These are phyloP conservation scores for Ochlodes sylvanus DNA, from an alignment of 2,888 invertebrate species.

Conservation along the genomic window DNA sequence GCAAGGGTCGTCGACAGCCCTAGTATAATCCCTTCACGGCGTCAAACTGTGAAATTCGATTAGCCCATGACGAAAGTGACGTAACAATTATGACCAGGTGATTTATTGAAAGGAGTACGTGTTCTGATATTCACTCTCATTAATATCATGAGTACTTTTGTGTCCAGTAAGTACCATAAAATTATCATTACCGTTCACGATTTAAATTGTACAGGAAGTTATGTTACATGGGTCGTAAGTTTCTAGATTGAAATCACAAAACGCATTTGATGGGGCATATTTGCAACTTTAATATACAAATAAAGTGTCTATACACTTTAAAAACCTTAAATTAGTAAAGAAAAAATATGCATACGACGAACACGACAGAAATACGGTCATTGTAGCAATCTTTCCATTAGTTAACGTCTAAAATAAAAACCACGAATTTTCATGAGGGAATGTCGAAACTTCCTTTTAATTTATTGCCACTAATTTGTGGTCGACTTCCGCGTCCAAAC, in stretches of 20 bases:
- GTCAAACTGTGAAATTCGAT: slow-evolving; percentile 66
- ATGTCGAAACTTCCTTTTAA: slow-evolving; percentile 57
- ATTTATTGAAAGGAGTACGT: slow-evolving; percentile 32
- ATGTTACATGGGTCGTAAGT: neutral
- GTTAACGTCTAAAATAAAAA: slow-evolving; percentile 20
- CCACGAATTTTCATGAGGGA: slow-evolving; percentile 42
- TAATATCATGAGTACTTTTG: slow-evolving; percentile 14
- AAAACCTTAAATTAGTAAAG: neutral
- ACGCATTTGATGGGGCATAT: neutral
- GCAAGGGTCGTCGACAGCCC: slow-evolving; percentile 12
- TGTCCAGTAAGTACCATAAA: slow-evolving; percentile 11
- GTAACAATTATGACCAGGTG: slow-evolving; percentile 46
- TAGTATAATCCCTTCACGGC: slow-evolving; percentile 53
- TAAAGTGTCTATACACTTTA: no score
- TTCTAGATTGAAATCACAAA: neutral
- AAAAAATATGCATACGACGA: neutral
- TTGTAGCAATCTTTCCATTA: slow-evolving; percentile 24
- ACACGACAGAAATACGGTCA: slow-evolving; percentile 21
- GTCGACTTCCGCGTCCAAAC: slow-evolving; percentile 67
- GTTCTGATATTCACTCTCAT: slow-evolving; percentile 15
- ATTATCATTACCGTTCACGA: neutral
- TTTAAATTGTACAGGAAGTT: slow-evolving; percentile 2
- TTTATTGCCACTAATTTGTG: slow-evolving; percentile 73
- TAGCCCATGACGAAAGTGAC: slow-evolving; percentile 58
- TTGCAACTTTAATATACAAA: no score